A percentile compares a stretch with the other conserved stretches of the same genome.
Evolutionary conservation across 2,888 invertebrate species (phyloP).

Genomic region (Tuta absoluta): DNA sequence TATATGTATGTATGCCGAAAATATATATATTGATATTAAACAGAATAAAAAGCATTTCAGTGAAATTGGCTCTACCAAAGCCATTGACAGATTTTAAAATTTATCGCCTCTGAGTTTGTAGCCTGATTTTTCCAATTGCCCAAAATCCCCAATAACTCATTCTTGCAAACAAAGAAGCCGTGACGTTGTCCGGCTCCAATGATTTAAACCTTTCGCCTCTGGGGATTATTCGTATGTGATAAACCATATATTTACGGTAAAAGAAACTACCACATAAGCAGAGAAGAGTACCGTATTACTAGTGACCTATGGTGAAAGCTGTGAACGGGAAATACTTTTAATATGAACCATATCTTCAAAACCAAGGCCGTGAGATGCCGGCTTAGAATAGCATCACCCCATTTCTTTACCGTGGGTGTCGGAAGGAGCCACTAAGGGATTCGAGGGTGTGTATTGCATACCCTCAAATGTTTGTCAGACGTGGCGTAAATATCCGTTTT

Average conservation of each 20-base stretch:
- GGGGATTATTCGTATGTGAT: constrained; percentile 7
- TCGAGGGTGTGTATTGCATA: too few relatives aligned
- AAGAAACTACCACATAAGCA: background rate
- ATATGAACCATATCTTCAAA: too few relatives aligned
- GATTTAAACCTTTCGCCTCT: constrained; percentile 34
- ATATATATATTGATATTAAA: constrained; percentile 22
- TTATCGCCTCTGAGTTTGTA: constrained; percentile 25
- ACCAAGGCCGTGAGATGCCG: too few relatives aligned
- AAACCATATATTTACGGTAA: background rate
- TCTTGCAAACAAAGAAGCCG: constrained; percentile 28
- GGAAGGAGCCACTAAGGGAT: too few relatives aligned
- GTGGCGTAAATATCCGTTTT: too few relatives aligned
- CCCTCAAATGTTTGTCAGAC: too few relatives aligned
- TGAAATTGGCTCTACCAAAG: constrained; percentile 7
- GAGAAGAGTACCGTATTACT: too few relatives aligned
- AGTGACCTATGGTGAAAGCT: too few relatives aligned
- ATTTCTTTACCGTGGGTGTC: too few relatives aligned
- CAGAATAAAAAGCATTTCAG: constrained; percentile 12
- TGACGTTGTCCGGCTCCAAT: constrained; percentile 37
- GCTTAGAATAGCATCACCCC: too few relatives aligned
- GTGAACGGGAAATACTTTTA: too few relatives aligned
- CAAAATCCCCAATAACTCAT: constrained; percentile 27
- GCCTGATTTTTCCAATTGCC: constrained; percentile 29
- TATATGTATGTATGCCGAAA: background rate
- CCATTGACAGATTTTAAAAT: constrained; percentile 21